Conservation (phyloP, 1,140 invertebrate species). For the Drosophila sulfurigaster region DNA sequence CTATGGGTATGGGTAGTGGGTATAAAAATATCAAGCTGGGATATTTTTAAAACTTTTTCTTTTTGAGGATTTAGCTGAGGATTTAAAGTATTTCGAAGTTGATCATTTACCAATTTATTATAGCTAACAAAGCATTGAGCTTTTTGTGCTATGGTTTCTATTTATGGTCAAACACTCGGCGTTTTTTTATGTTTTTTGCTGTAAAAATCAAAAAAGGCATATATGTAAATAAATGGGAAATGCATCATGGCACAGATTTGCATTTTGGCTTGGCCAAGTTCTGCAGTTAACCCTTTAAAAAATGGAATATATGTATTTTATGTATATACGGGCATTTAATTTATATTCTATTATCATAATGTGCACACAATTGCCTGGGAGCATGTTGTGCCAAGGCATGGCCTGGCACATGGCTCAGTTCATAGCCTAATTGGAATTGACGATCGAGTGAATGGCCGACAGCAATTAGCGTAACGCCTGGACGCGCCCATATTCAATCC, state of each 20-base stretch:
- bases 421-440: slow-evolving; percentile 53
- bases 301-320: slow-evolving; percentile 26
- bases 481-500: slow-evolving; percentile 45
- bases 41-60: too few species aligned
- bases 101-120: neutral
- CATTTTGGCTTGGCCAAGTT: slow-evolving; percentile 16
- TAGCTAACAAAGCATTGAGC: neutral
- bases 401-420: slow-evolving; percentile 41
- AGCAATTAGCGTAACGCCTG: slow-evolving; percentile 54
- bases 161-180: neutral
- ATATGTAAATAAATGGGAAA: neutral
- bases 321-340: slow-evolving; percentile 19
- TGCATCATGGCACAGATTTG: slow-evolving; percentile 10
- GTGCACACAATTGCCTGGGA: slow-evolving; percentile 28
- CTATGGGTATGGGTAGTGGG: too few species aligned
- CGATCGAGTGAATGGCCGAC: slow-evolving; percentile 36
- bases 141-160: neutral
- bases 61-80: too few species aligned
- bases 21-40: too few species aligned
- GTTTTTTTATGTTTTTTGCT: neutral
- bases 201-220: neutral
- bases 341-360: slow-evolving; percentile 48
- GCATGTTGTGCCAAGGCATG: slow-evolving; percentile 8
- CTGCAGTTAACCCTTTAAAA: slow-evolving; percentile 22
- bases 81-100: neutral